Base-by-base conservation (phyloP, 1,140 invertebrate species). In the Psilanteris sp. region DNA sequence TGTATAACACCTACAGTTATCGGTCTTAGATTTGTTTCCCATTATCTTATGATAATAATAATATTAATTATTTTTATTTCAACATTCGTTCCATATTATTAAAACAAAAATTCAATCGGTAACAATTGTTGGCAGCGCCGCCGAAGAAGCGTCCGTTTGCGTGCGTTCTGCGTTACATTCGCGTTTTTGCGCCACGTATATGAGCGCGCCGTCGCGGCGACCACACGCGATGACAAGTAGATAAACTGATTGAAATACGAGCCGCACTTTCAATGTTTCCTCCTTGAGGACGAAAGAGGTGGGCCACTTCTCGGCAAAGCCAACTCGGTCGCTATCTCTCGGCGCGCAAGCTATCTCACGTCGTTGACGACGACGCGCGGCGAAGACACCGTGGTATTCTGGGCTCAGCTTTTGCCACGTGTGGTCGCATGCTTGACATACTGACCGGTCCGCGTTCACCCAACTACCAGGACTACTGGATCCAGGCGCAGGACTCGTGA, bases 161-260 rank as follows among this genome's bases (percentile, higher is more conserved):
- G 46, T 46, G 62, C 57, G 71, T 29, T 9, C 61, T 16, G 13
- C 22, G 66, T 54, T 44, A 61, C 61, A 75, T 68, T 66, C 57
- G 59, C 72, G 64, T 44, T 66, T 61, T 55, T n/a, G 68, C 64
- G 59, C 52, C 44, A 59, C 68, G 44, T 67, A 59, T n/a, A n/a
- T n/a, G n/a, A n/a, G n/a, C n/a, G n/a, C n/a, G n/a, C n/a, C n/a
- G n/a, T n/a, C 36, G 31, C 62, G 68, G 48, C 83, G 86, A 85
- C 86, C 86, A 88, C 86, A 88, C 86, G 85, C 85, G 86, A 87
- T 82, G 85, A 84, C 85, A 83, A n/a, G 85, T 85, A 88, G 85
- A 87, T 87, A 88, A 88, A 88, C 81, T 86, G 85, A 88, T 87
- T 87, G 86, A 88, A 87, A 85, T 87, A 86, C 81, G 86, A 83